Conservation (phyloP, 2,888 invertebrate species). For the Spodoptera littoralis region DNA sequence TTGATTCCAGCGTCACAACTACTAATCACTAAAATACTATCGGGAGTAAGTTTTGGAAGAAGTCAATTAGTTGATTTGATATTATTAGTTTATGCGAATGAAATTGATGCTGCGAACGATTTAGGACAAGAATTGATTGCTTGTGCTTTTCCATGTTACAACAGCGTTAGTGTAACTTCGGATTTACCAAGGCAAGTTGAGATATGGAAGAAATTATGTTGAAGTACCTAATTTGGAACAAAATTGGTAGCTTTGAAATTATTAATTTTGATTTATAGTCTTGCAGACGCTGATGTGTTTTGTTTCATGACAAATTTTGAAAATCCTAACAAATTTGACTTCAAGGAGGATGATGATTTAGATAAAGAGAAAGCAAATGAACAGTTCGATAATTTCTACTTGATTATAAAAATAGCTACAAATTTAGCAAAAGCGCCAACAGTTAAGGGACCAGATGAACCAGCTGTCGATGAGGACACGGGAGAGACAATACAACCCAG, state of each 20-base stretch:
- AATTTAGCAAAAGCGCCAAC: conserved; percentile 60
- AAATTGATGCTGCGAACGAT: conserved; percentile 64
- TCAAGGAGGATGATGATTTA: conserved; percentile 57
- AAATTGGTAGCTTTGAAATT: too few relatives aligned
- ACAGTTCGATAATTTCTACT: conserved; percentile 74
- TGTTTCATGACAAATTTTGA: conserved; percentile 75
- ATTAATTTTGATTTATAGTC: conserved; percentile 49
- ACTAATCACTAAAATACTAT: conserved; percentile 72
- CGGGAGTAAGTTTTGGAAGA: conserved; percentile 74
- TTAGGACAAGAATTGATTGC: conserved; percentile 69
- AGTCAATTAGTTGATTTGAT: conserved; percentile 72
- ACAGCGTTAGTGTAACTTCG: conserved; percentile 70
- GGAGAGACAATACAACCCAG: conserved; percentile 13
- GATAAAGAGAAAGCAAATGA: conserved; percentile 47
- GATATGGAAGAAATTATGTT: too few relatives aligned
- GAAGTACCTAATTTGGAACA: too few relatives aligned
- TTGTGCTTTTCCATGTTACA: conserved; percentile 73
- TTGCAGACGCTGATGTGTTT: conserved; percentile 80
- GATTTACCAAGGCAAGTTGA: conserved; percentile 74
- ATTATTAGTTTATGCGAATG: conserved; percentile 76
- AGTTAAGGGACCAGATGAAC: conserved; percentile 15
- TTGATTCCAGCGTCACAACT: conserved; percentile 69
- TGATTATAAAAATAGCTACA: conserved; percentile 76
- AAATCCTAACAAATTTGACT: conserved; percentile 75
- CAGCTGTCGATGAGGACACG: background rate